Percentiles rank a stretch among this genome's conserved stretches.
These are phyloP conservation scores for Apocheima hispidaria DNA, from an alignment of 2,888 invertebrate species.

Conservation along the genomic window DNA sequence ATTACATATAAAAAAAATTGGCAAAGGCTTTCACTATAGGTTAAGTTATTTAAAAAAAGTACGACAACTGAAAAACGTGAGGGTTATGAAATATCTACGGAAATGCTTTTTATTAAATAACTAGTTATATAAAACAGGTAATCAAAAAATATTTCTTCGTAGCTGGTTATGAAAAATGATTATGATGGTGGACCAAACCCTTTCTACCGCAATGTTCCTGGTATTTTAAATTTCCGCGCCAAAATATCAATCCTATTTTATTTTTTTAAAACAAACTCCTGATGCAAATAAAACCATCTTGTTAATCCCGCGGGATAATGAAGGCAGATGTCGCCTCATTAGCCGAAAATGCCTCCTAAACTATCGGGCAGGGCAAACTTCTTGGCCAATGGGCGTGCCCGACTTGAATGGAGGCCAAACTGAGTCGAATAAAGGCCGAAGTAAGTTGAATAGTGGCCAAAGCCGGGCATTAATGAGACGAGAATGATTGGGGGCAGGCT, in stretches of 20 bases:
- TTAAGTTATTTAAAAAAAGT: too few species aligned
- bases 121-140: too few species aligned
- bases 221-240: too few species aligned
- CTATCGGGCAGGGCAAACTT: conserved; percentile 53
- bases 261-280: conserved; percentile 29
- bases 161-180: too few species aligned
- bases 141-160: too few species aligned
- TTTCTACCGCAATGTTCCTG: too few species aligned
- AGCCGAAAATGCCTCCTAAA: conserved; percentile 59
- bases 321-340: conserved; percentile 56
- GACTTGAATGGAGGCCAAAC: conserved; percentile 31
- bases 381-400: conserved; percentile 51
- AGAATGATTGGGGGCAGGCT: conserved; percentile 41
- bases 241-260: not conserved
- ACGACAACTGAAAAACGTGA: not conserved
- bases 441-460: conserved; percentile 34
- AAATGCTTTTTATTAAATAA: too few species aligned
- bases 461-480: conserved; percentile 43
- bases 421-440: conserved; percentile 28
- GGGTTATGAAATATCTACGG: not conserved
- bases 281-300: conserved; percentile 18
- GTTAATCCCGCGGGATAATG: conserved; percentile 47
- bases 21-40: too few species aligned
- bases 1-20: too few species aligned
- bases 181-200: too few species aligned